Evolutionary conservation across 2,888 invertebrate species (phyloP).

Genomic region (Stenurella melanura): DNA sequence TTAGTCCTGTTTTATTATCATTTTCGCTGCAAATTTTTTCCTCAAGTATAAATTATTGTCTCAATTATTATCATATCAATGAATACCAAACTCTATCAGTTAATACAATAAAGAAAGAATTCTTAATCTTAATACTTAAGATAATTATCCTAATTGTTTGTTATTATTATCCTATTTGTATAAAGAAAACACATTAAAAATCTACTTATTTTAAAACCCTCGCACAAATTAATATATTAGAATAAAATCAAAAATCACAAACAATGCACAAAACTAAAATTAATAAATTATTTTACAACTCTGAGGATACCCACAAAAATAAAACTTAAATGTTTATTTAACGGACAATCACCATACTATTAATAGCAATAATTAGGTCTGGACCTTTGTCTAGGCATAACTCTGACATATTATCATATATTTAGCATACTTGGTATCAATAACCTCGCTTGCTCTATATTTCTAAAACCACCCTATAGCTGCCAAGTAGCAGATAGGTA

Average conservation of each 20-base stretch:
- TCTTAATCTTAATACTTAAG: not conserved
- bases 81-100: too few relatives aligned
- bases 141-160: too few relatives aligned
- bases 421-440: conserved; percentile 24
- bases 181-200: not conserved
- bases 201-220: not conserved
- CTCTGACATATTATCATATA: conserved; percentile 1
- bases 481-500: not conserved
- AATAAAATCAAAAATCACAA: not conserved
- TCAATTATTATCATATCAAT: too few relatives aligned
- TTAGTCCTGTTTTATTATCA: too few relatives aligned
- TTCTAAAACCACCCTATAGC: not conserved
- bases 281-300: not conserved
- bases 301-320: too few relatives aligned
- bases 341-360: conserved; percentile 14
- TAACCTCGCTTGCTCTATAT: conserved; percentile 19
- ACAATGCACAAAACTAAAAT: too few relatives aligned
- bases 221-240: not conserved
- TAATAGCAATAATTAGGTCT: conserved; percentile 21
- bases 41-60: too few relatives aligned
- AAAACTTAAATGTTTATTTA: not conserved
- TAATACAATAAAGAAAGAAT: too few relatives aligned
- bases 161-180: not conserved
- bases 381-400: conserved; percentile 17
- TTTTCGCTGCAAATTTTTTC: too few relatives aligned